Evolutionary conservation across 2,797 vertebrate genomes (phyloP).

Genomic region (Poecilia velifera): DNA sequence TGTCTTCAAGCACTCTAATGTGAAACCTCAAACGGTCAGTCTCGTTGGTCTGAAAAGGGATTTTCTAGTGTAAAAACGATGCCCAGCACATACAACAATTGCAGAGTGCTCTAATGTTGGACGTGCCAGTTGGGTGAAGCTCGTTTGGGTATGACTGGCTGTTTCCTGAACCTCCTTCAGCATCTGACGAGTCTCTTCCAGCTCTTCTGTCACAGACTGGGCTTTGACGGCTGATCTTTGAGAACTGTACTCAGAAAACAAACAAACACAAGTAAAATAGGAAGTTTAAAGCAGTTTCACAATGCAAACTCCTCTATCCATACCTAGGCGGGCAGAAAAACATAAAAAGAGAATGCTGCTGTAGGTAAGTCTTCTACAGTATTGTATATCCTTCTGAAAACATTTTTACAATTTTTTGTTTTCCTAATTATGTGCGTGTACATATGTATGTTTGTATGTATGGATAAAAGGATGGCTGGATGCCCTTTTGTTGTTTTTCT

Average conservation of each 20-base stretch:
- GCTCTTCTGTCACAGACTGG: conserved; percentile 73
- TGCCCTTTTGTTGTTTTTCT: not conserved
- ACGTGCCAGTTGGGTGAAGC: conserved; percentile 75
- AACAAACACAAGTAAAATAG: not conserved
- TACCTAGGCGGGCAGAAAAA: no score
- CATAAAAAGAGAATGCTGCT: no score
- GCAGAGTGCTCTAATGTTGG: not conserved
- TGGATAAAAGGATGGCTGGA: not conserved
- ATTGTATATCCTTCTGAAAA: no score
- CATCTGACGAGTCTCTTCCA: conserved; percentile 73
- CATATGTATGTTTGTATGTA: not conserved
- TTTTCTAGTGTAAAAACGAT: conserved; percentile 10
- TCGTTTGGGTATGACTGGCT: conserved; percentile 61
- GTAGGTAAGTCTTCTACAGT: no score
- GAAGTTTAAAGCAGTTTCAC: not conserved
- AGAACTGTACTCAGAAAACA: conserved; percentile 54
- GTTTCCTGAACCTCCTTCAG: conserved; percentile 78
- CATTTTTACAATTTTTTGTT: no score
- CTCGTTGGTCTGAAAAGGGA: conserved; percentile 71
- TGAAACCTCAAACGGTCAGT: conserved; percentile 74
- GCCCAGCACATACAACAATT: not conserved
- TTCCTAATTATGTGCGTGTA: not conserved
- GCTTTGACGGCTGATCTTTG: conserved; percentile 72
- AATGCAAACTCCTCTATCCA: not conserved
- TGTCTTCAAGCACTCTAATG: conserved; percentile 76